These are phyloP conservation scores for Sinhomidia bicolor DNA, from an alignment of 2,888 invertebrate genomes.

Conservation along the genomic window DNA sequence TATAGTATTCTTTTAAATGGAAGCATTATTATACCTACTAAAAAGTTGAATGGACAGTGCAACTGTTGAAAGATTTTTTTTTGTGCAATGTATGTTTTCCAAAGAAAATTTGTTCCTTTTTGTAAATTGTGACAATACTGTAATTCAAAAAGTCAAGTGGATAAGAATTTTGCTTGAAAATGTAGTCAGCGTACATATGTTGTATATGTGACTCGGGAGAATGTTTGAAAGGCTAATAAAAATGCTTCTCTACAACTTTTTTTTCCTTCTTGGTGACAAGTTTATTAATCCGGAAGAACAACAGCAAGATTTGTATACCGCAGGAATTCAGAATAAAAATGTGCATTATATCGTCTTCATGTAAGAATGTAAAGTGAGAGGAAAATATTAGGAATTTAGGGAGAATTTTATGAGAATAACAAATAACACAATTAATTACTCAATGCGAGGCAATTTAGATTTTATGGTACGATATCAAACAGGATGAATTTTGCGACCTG, in stretches of 20 bases:
- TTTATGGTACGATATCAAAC: no score
- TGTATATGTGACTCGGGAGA: not conserved
- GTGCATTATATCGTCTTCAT: no score
- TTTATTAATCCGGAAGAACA: constrained; percentile 62
- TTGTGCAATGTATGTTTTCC: no score
- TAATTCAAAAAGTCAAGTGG: no score
- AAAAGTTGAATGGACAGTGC: not conserved
- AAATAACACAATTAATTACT: no score
- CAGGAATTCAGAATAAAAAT: not conserved
- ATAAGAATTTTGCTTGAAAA: not conserved
- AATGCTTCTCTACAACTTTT: not conserved
- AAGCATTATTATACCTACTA: no score
- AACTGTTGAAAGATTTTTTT: not conserved
- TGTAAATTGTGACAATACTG: not conserved
- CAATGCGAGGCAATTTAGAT: no score
- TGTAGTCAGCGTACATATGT: not conserved
- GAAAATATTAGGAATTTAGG: no score
- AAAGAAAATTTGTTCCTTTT: not conserved
- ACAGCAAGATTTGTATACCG: not conserved
- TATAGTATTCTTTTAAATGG: no score
- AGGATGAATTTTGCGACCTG: no score
- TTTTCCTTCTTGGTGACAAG: constrained; percentile 34
- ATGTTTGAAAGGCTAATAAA: not conserved
- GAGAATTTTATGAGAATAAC: no score
- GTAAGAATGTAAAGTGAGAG: no score